Evolutionary conservation across 2,797 vertebrate genomes (phyloP), one percentile per base, ranked within the genome.

Genomic region (Falco biarmicus): DNA sequence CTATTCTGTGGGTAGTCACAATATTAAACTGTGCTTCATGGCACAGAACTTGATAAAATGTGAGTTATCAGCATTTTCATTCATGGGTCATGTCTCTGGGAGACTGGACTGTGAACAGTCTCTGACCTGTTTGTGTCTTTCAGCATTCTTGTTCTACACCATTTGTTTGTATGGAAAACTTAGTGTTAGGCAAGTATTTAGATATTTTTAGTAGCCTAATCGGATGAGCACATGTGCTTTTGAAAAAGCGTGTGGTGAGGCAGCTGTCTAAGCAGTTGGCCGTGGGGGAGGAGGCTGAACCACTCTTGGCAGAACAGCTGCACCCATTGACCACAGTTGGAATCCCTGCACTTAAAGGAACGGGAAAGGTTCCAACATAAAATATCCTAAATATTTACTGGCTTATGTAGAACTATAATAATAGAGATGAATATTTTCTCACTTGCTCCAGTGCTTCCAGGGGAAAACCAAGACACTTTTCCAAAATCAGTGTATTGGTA

Each of bases 171-270:
- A 11, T 73, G 82, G 82, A 85, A 61, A 93, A 96, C 73, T 91
- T 88, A 85, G 76, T 28, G 45, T 91, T 81, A 66, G 73, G 79
- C 84, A 91, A 95, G 87, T 65, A 22, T 78, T 54, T 18, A 34
- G 92, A 1, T 97, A 97, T 97, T 97, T 97, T 97, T 97, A 97
- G 96, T 81, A 91, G 87, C 63, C 79, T 97, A 92, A 97, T 93
- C 37, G 48, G 96, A 92, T 92, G 87, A 92, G 87, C 93, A 84
- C 54, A 3, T 90, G 89, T 93, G 39, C 66, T 84, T 74, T 34
- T 37, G 54, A 70, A 71, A 32, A 41, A 68, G 57, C 16, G 83
- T 59, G 71, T 78, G 66, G 92, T 65, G 82, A 69, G 51, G 93
- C 87, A 93, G 95, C 89, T 95, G 89, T 31, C 37, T 4, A 51